phyloP scores from a whole-genome alignment of 2,888 invertebrate species.

The Poecilus cupreus region DNA sequence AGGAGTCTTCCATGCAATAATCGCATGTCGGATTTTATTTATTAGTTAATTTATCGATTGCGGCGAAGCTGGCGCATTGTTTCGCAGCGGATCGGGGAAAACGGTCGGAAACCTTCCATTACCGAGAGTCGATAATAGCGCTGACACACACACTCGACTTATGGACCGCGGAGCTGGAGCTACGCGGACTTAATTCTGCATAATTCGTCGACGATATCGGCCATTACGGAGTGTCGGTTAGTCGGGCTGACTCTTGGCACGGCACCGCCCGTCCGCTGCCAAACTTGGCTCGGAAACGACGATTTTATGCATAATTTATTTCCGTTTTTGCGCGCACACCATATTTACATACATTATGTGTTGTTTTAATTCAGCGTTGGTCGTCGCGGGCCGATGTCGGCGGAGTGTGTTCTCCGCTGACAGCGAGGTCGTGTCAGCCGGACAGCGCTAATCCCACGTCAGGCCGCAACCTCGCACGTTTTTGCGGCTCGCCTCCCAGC shows the following conservation, averaged over 20 bases:
- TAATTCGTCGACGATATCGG: slow-evolving; percentile 57
- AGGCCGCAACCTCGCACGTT: slow-evolving; percentile 16
- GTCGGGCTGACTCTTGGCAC: slow-evolving; percentile 59
- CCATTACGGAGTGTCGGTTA: slow-evolving; percentile 55
- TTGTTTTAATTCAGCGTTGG: slow-evolving; percentile 53
- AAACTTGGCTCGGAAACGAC: slow-evolving; percentile 58
- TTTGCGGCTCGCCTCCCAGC: slow-evolving; percentile 6
- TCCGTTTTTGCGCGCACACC: slow-evolving; percentile 50
- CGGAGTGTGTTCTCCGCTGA: background rate
- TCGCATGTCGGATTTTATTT: slow-evolving; percentile 54
- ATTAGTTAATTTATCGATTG: slow-evolving; percentile 55
- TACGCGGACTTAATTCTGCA: slow-evolving; percentile 56
- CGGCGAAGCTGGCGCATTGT: slow-evolving; percentile 43
- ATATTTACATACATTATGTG: slow-evolving; percentile 58
- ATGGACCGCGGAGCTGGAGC: slow-evolving; percentile 27
- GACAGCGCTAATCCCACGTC: slow-evolving; percentile 7
- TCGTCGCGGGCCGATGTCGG: background rate
- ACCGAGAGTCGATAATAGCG: slow-evolving; percentile 44
- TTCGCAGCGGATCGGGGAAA: slow-evolving; percentile 27
- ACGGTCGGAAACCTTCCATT: slow-evolving; percentile 13
- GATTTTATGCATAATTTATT: slow-evolving; percentile 62
- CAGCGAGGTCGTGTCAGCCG: slow-evolving; percentile 16
- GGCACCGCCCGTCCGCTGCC: slow-evolving; percentile 53
- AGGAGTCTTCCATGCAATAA: slow-evolving; percentile 23
- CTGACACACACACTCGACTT: slow-evolving; percentile 52